Evolutionary conservation across 2,113 vertebrate species (phyloP).

Genomic region (Myrmophylax atrothorax): DNA sequence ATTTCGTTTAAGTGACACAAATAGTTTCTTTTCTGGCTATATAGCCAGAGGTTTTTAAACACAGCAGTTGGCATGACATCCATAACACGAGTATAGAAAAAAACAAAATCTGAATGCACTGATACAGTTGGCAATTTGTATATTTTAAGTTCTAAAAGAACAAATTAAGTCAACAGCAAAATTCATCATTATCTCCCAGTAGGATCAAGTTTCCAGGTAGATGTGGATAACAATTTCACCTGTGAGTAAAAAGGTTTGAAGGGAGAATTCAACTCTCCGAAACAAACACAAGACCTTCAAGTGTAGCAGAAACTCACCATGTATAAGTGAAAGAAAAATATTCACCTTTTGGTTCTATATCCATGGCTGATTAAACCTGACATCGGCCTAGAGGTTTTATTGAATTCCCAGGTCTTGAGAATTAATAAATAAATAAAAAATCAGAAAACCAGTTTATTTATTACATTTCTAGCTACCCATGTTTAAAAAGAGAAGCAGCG

Average conservation of each 20-base stretch:
- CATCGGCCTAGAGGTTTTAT: not conserved
- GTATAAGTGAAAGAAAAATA: not conserved
- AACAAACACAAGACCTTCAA: not conserved
- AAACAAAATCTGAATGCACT: not conserved
- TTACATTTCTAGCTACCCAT: not conserved
- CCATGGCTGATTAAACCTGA: not conserved
- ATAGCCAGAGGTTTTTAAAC: not conserved
- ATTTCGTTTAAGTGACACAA: not conserved
- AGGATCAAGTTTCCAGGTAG: not conserved
- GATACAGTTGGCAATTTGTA: not conserved
- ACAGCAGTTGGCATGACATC: not conserved
- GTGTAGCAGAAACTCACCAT: not conserved
- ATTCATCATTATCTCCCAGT: not conserved
- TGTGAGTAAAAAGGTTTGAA: not conserved
- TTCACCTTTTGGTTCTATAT: not conserved
- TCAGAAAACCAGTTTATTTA: not conserved
- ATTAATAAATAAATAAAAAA: not conserved
- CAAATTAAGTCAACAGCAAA: not conserved
- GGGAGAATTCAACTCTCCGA: not conserved
- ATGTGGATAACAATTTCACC: rapidly evolving
- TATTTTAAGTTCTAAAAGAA: not conserved
- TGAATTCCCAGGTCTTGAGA: not conserved
- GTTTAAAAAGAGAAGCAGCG: not conserved
- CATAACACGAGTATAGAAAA: not conserved
- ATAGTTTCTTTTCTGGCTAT: not conserved